Conservation (phyloP, 2,113 vertebrate genomes). For the Ariopsis seemanni region DNA sequence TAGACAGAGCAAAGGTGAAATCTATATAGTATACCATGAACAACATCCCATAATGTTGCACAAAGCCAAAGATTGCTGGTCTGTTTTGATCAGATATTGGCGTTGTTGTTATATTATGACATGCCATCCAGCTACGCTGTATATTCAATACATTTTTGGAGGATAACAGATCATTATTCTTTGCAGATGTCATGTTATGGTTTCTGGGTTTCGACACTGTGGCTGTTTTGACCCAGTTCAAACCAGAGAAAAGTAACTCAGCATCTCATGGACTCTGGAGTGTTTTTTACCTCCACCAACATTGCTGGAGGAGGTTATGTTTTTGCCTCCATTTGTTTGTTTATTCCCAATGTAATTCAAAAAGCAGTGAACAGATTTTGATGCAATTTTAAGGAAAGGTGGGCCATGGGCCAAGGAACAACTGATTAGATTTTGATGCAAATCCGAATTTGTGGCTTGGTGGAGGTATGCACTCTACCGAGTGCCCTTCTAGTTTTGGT, state of each 20-base stretch:
- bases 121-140: background rate
- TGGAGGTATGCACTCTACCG: too few relatives aligned
- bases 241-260: background rate
- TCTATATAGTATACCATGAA: background rate
- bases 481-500: background rate
- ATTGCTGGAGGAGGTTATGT: too few relatives aligned
- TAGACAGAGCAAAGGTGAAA: background rate
- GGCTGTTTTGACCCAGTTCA: background rate
- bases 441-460: too few relatives aligned
- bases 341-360: too few relatives aligned
- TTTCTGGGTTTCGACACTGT: background rate
- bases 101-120: background rate
- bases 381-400: too few relatives aligned
- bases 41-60: background rate
- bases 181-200: constrained; percentile 8
- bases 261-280: background rate
- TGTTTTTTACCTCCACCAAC: background rate
- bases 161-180: background rate
- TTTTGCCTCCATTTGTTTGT: too few relatives aligned
- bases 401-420: too few relatives aligned
- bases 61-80: background rate
- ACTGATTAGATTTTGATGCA: too few relatives aligned
- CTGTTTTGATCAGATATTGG: background rate
- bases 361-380: too few relatives aligned
- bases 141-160: background rate